Percentiles rank a stretch among this genome's conserved stretches.
These are phyloP conservation scores for Chunga burmeisteri DNA, from an alignment of 2,113 vertebrate genomes.

Conservation along the genomic window DNA sequence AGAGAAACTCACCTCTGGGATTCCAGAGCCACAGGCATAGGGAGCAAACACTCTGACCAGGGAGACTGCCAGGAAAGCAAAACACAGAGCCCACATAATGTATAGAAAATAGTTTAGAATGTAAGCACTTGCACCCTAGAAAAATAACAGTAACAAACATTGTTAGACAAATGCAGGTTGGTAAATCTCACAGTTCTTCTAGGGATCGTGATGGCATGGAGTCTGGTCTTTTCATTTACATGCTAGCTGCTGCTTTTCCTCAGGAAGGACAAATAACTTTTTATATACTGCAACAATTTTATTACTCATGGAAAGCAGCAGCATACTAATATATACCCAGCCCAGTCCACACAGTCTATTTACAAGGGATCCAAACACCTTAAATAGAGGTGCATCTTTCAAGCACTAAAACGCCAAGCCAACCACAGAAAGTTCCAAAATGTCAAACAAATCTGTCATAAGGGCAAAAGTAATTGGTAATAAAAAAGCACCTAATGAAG, in stretches of 20 bases:
- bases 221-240: not conserved
- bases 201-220: not conserved
- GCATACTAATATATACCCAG: not conserved
- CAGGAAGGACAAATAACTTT: not conserved
- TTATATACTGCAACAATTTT: not conserved
- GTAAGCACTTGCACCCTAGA: constrained; percentile 91
- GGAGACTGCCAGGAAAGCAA: constrained; percentile 94
- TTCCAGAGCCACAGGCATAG: constrained; percentile 97
- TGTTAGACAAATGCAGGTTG: not conserved
- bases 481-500: not conserved
- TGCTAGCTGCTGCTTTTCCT: not conserved
- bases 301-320: not conserved
- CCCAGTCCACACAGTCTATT: not conserved
- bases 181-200: not conserved
- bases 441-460: not conserved
- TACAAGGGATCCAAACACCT: not conserved
- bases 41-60: constrained; percentile 96
- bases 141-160: constrained; percentile 54
- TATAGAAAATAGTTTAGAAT: constrained; percentile 97
- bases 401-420: not conserved
- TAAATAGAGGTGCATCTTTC: not conserved
- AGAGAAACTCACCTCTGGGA: constrained; percentile 88
- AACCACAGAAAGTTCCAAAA: not conserved
- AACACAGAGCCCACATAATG: constrained; percentile 90
- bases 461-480: not conserved